Conservation (phyloP, 2,113 vertebrate species). For the Thryonomys swinderianus region DNA sequence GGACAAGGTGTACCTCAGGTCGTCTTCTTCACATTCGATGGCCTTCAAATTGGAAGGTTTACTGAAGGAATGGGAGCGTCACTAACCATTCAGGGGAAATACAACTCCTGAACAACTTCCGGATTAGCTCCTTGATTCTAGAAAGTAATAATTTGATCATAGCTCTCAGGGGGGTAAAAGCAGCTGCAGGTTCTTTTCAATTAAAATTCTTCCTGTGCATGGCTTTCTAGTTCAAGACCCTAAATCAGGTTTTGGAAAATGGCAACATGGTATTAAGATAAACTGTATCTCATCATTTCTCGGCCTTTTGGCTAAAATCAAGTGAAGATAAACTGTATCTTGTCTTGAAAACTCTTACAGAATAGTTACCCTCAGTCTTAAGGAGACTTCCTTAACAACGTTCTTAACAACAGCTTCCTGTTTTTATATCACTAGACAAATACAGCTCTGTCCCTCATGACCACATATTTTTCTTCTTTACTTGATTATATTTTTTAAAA, state of each 20-base stretch:
- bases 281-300: constrained; percentile 50
- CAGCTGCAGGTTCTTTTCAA: constrained; percentile 24
- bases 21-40: neutral
- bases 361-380: constrained; percentile 49
- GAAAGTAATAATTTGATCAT: constrained; percentile 46
- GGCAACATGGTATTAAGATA: constrained; percentile 62
- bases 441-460: neutral
- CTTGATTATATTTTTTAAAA: constrained; percentile 46
- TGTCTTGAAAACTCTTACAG: constrained; percentile 68
- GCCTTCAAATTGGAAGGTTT: neutral
- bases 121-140: constrained; percentile 30
- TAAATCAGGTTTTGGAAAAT: constrained; percentile 68
- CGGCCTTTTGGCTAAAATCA: too few species aligned
- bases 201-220: constrained; percentile 67
- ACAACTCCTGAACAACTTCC: constrained; percentile 12
- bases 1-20: neutral
- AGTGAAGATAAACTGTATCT: constrained; percentile 68
- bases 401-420: constrained; percentile 61
- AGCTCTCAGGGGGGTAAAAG: constrained; percentile 46
- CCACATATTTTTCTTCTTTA: constrained; percentile 30
- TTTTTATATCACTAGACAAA: constrained; percentile 16
- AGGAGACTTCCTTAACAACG: too few species aligned
- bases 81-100: constrained; percentile 30
- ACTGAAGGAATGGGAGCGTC: neutral
- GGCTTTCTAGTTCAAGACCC: constrained; percentile 50